phyloP scores from a whole-genome alignment of 53 echinoderm and acorn worm genomes.

The Mesocentrotus franciscanus region DNA sequence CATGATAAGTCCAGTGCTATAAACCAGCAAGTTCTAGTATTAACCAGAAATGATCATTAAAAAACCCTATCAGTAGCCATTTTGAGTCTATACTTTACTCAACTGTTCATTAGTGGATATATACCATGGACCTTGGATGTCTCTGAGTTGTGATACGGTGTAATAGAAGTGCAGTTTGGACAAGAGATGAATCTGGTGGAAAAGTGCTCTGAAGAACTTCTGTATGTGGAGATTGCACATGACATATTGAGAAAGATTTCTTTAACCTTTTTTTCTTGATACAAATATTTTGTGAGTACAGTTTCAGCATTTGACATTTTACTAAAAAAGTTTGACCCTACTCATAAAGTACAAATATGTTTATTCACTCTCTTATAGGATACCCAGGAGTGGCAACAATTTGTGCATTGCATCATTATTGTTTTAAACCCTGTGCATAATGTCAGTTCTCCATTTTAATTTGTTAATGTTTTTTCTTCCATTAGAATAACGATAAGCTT shows the following conservation, averaged over 20 bases:
- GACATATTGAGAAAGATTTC: not conserved
- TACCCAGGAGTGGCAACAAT: too few relatives aligned
- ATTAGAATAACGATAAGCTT: slow-evolving; percentile 70
- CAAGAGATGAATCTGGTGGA: too few relatives aligned
- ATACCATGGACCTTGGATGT: not conserved
- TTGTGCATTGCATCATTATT: not conserved
- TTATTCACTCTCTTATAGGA: too few relatives aligned
- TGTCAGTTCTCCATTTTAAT: not conserved
- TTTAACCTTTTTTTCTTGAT: not conserved
- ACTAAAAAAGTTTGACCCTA: too few relatives aligned
- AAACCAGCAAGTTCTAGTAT: not conserved
- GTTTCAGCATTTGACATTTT: not conserved
- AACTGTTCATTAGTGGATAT: not conserved
- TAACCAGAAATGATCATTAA: not conserved
- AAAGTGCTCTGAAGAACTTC: not conserved
- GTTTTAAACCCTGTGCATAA: not conserved
- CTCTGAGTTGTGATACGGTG: not conserved
- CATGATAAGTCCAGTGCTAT: not conserved
- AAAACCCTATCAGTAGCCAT: not conserved
- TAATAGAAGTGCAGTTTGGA: too few relatives aligned
- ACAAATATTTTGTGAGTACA: not conserved
- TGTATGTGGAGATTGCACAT: not conserved
- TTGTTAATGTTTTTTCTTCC: not conserved
- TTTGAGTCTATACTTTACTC: not conserved
- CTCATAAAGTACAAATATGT: too few relatives aligned